Percentiles rank a stretch among this genome's conserved stretches.
Conservation (phyloP, 1,140 invertebrate species). For the Aphaenogaster floridana region DNA sequence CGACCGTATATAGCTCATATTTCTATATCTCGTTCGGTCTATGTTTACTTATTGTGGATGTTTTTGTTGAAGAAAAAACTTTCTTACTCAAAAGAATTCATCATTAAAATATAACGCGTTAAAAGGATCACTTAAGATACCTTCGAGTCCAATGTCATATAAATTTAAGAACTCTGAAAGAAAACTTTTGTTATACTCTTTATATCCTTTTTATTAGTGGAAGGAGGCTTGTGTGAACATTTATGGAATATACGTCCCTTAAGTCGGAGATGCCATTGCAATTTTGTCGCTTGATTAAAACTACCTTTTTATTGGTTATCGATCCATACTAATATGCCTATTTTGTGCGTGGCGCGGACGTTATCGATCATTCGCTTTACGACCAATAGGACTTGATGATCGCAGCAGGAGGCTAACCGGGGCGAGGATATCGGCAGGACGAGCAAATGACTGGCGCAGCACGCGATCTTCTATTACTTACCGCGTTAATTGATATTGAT, state of each 20-base stretch:
- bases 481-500: slow-evolving; percentile 78
- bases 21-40: too few relatives aligned
- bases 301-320: slow-evolving; percentile 42
- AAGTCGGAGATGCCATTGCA: background rate
- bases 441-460: slow-evolving; percentile 67
- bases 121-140: background rate
- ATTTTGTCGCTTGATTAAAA: slow-evolving; percentile 53
- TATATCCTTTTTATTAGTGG: background rate
- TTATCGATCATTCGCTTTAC: slow-evolving; percentile 70
- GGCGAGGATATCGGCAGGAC: slow-evolving; percentile 67
- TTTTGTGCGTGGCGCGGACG: slow-evolving; percentile 40
- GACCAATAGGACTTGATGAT: slow-evolving; percentile 69
- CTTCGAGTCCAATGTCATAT: background rate
- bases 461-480: slow-evolving; percentile 77
- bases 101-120: background rate
- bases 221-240: background rate
- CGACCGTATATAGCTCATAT: too few relatives aligned
- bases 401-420: slow-evolving; percentile 66
- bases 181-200: slow-evolving; percentile 9
- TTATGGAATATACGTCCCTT: background rate
- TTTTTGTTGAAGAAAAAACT: background rate
- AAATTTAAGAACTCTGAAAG: slow-evolving; percentile 15
- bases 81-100: background rate
- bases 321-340: slow-evolving; percentile 49
- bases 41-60: background rate